Base-by-base conservation (phyloP, 1,140 invertebrate genomes). In the Conus betulinus region DNA sequence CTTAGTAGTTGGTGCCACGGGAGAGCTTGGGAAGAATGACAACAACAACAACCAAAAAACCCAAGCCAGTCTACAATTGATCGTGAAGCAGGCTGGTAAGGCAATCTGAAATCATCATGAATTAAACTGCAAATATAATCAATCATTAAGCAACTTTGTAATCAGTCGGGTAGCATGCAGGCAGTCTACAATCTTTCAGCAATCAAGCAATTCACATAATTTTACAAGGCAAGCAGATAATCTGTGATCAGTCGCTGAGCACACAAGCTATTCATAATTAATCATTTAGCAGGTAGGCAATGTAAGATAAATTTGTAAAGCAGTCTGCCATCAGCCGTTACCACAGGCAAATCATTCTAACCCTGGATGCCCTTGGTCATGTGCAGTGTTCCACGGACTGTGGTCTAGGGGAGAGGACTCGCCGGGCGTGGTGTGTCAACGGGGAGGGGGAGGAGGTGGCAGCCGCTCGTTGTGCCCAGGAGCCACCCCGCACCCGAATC, bases 361-460 rank as follows among this genome's bases (percentile, higher is more conserved):
- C 39, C 39, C 39, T 39, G 39, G 39, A 39, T 39, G 39, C 39
- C 39, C 25, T 85, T 85, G 53, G 39, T 79, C 92, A 53, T 90
- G 92, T 93, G 7, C 94, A 97, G 93, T 98, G 97, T 93, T 97
- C 96, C 23, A 95, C 96, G 0, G 92, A 95, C 6, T 97, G 97
- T 90, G 97, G 97, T 15, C 93, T 96, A 79, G 97, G 97, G 0
- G 95, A 96, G 52, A 96, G 97, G 88, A 95, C 91, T 15, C 88
- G 96, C 96, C 87, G 96, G n/a, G 94, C 97, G 0, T 95, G 96
- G 84, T 97, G 97, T 92, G 94, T 96, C 13, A 95, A 92, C 95
- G 94, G 96, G 94, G 94, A 91, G 92, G 92, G 88, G 88, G 88
- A 79, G 91, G 89, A 67, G 94, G 92, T 93, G 94, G 94, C 88